Conservation (phyloP, 2,888 invertebrate species). For the Chrysomela aeneicollis region DNA sequence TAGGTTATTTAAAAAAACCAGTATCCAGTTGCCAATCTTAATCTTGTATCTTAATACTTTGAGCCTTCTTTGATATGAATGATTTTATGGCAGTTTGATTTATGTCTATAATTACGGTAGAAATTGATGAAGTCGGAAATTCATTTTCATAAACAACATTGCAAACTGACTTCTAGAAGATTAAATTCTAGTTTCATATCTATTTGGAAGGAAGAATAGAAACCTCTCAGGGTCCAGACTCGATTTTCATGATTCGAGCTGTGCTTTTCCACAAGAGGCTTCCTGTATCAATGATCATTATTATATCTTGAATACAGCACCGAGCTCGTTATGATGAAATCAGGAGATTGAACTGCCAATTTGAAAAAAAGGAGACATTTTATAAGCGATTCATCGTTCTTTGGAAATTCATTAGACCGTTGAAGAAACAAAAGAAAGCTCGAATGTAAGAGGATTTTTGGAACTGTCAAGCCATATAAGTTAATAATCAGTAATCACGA, state of each 20-base stretch:
- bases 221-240: no score
- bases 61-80: conserved; percentile 13
- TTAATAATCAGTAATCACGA: conserved; percentile 56
- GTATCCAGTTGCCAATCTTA: conserved; percentile 27
- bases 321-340: neutral
- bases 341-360: conserved; percentile 21
- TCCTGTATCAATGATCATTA: neutral
- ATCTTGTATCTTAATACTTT: conserved; percentile 26
- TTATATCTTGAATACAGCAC: neutral
- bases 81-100: conserved; percentile 5
- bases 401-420: conserved; percentile 23
- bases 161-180: no score
- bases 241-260: neutral
- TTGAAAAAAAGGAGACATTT: conserved; percentile 21
- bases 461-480: conserved; percentile 56
- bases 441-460: conserved; percentile 54
- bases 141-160: no score
- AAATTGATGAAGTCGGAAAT: neutral
- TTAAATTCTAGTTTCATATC: no score
- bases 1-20: conserved; percentile 23
- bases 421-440: conserved; percentile 54
- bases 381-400: conserved; percentile 27
- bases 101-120: neutral
- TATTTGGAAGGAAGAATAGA: no score
- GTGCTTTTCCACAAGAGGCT: neutral